Base-by-base conservation (phyloP, 2,888 invertebrate species). In the Pyrrhosoma nymphula region DNA sequence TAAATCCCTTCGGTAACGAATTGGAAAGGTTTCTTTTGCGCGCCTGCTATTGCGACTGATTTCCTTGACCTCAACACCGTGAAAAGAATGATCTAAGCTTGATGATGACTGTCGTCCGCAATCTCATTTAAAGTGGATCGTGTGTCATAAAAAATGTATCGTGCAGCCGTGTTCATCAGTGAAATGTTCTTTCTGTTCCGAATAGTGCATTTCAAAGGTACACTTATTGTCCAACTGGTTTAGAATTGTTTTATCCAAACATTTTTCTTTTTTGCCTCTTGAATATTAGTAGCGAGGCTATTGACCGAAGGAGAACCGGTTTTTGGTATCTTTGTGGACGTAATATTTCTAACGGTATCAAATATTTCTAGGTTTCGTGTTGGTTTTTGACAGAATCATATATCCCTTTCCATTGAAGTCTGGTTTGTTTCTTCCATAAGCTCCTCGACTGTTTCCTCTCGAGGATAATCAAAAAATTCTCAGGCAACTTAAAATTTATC, bases 21-120 rank as follows among this genome's bases (percentile, higher is more conserved):
- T 82, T 82, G 82, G 82, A 82, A 82, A 82, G 82, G 82, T 82
- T 82, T 82, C 82, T 82, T 82, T 82, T 82, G 82, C 30, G 82
- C 82, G 14, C 30, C 35, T 82, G 16, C 30, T 23, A 35, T 82
- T 82, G 82, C 82, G 82, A 26, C 82, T 82, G 82, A 47, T 82
- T 82, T 82, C 82, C 82, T 82, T 82, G 82, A 82, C 82, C 82
- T 82, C 82, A 82, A 82, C 82, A 82, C 82, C 82, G 26, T n/a
- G 35, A 16, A 82, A 82, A 82, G 82, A 82, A 82, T 82, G 82
- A 82, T 82, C 82, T 35, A 82, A 82, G 82, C 16, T n/a, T 82
- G 82, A 30, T 82, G 82, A 35, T 30, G 82, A 16, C 82, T 82
- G 35, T 82, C 82, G 30, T 82, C 18, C 35, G 82, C 82, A 82